A percentile compares a stretch with the other conserved stretches of the same genome.
These are phyloP conservation scores for Scarus forsteni DNA, from an alignment of 2,797 vertebrate genomes.

Conservation along the genomic window DNA sequence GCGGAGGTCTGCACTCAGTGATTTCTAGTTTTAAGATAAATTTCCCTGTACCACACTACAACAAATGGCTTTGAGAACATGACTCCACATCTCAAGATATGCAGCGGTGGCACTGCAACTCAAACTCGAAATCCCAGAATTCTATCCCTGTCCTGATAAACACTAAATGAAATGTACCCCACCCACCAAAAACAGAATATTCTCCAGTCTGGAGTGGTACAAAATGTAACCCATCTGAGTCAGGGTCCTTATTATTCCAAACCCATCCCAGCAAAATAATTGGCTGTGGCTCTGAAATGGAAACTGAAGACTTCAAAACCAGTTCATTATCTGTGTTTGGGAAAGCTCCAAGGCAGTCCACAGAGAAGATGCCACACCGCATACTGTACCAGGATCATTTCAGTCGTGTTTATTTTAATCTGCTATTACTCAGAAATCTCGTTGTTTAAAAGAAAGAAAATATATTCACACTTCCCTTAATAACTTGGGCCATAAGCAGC, in stretches of 20 bases:
- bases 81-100: too few species aligned
- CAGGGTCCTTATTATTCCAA: background rate
- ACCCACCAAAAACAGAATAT: background rate
- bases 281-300: background rate
- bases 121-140: background rate
- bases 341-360: background rate
- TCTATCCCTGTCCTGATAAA: conserved; percentile 6
- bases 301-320: background rate
- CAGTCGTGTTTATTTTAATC: background rate
- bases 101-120: background rate
- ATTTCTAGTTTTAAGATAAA: too few species aligned
- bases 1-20: too few species aligned
- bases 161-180: background rate
- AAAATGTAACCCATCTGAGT: background rate
- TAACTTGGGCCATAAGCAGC: background rate
- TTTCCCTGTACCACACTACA: background rate
- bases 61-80: too few species aligned
- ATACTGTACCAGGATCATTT: background rate
- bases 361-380: background rate
- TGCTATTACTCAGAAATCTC: background rate
- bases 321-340: background rate
- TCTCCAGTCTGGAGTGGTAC: background rate
- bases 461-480: background rate
- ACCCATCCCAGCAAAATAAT: background rate
- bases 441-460: background rate